These are phyloP conservation scores for Eudyptes chrysolophus DNA, from an alignment of 2,113 vertebrate genomes.

Conservation along the genomic window DNA sequence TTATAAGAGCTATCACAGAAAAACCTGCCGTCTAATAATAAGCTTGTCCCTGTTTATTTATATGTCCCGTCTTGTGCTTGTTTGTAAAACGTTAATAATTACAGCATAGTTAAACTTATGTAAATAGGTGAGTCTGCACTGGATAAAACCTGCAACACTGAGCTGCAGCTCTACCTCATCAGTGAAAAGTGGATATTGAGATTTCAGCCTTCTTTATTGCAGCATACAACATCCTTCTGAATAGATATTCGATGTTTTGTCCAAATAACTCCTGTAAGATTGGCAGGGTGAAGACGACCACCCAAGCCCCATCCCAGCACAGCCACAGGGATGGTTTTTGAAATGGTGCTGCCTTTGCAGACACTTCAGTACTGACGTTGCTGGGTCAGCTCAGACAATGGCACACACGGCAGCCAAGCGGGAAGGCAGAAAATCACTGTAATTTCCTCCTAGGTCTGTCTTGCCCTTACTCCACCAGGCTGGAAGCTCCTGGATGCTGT, in stretches of 20 bases:
- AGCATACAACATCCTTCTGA: background rate
- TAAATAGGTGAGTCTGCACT: background rate
- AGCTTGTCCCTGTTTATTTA: background rate
- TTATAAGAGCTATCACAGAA: background rate
- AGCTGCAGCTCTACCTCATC: background rate
- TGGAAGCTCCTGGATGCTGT: background rate
- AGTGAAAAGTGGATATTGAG: background rate
- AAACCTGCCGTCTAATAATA: background rate
- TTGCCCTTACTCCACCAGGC: background rate
- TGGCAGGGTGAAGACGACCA: background rate
- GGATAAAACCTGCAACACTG: background rate
- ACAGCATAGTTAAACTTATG: background rate
- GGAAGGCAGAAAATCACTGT: background rate
- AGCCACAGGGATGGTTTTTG: background rate
- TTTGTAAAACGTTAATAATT: conserved; percentile 8
- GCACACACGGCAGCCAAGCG: fast-evolving
- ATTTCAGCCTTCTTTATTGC: background rate
- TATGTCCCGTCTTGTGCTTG: background rate
- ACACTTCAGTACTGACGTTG: background rate
- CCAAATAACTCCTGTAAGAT: background rate
- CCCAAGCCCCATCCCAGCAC: background rate
- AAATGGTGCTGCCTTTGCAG: background rate
- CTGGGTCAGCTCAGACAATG: background rate
- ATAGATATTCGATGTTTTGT: background rate
- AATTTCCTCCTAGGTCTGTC: background rate